Evolutionary conservation across 2,797 vertebrate species (phyloP).

Genomic region (Myripristis jacobus): DNA sequence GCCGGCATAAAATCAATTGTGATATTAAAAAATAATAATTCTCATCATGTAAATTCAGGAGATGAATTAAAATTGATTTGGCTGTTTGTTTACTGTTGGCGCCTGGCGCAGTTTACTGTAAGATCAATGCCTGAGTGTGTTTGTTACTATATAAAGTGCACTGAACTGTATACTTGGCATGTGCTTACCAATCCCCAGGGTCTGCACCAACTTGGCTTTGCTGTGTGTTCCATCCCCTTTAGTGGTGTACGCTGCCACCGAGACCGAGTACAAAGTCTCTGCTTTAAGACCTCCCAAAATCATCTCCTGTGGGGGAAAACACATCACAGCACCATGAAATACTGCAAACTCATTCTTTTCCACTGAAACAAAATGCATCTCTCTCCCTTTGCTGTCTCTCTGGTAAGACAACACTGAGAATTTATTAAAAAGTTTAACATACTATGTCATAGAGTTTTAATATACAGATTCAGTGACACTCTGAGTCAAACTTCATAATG

Average conservation of each 20-base stretch:
- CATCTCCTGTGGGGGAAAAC: slow-evolving; percentile 85
- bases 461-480: slow-evolving; percentile 38
- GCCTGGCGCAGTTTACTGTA: slow-evolving; percentile 45
- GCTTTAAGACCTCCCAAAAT: slow-evolving; percentile 90
- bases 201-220: slow-evolving; percentile 89
- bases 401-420: not conserved
- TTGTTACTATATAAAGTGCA: slow-evolving; percentile 60
- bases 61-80: slow-evolving; percentile 68
- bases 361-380: slow-evolving; percentile 9
- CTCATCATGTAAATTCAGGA: slow-evolving; percentile 56
- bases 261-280: slow-evolving; percentile 92
- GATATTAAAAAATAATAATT: slow-evolving; percentile 24
- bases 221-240: slow-evolving; percentile 93
- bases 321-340: slow-evolving; percentile 34
- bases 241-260: slow-evolving; percentile 86
- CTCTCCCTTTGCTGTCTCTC: slow-evolving; percentile 14
- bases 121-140: slow-evolving; percentile 65
- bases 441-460: not conserved
- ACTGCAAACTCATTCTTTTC: slow-evolving; percentile 8
- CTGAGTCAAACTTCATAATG: slow-evolving; percentile 21
- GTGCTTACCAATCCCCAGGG: slow-evolving; percentile 88
- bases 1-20: slow-evolving; percentile 58
- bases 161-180: slow-evolving; percentile 55
- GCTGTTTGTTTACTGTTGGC: slow-evolving; percentile 60
- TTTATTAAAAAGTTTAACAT: not conserved